Percentiles rank a stretch among this genome's conserved stretches.
Conservation (phyloP, 2,113 vertebrate genomes). For the Kryptolebias marmoratus region DNA sequence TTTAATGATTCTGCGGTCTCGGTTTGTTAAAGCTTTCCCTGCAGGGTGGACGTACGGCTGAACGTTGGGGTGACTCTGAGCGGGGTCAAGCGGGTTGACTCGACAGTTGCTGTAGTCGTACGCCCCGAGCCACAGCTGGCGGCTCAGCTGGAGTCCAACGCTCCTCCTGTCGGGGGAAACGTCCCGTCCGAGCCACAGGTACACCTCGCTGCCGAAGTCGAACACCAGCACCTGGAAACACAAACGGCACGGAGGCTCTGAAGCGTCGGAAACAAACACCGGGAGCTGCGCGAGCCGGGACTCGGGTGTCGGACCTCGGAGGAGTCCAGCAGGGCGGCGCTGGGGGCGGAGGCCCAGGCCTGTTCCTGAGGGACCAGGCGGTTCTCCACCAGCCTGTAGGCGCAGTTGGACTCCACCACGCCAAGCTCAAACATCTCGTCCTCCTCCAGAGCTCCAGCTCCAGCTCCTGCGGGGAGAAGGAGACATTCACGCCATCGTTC, state of each 20-base stretch:
- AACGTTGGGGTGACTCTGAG: constrained; percentile 46
- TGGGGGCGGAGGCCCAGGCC: constrained; percentile 79
- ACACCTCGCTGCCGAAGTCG: constrained; percentile 85
- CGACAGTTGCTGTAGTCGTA: constrained; percentile 84
- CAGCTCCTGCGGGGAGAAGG: constrained; percentile 53
- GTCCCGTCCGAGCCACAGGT: constrained; percentile 82
- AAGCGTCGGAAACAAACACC: not conserved
- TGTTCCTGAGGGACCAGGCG: constrained; percentile 79
- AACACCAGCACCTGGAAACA: constrained; percentile 79
- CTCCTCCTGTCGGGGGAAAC: constrained; percentile 68
- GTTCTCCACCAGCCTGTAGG: constrained; percentile 81
- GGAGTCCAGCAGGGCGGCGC: constrained; percentile 72
- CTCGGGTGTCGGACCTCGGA: constrained; percentile 64
- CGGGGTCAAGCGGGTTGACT: constrained; percentile 82
- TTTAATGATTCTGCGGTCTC: not conserved
- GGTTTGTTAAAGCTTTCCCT: not conserved
- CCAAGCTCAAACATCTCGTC: constrained; percentile 80
- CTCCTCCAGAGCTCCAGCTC: constrained; percentile 72
- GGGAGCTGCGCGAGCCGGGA: not conserved
- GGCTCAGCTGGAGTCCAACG: constrained; percentile 78
- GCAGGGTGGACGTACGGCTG: constrained; percentile 57
- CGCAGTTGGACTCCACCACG: constrained; percentile 83
- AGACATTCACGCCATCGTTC: not conserved
- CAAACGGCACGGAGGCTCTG: not conserved
- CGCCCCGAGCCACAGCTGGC: constrained; percentile 79